Evolutionary conservation across 2,888 invertebrate species (phyloP), one percentile per base, ranked within the genome.

Genomic region (Argynnis bischoffii): DNA sequence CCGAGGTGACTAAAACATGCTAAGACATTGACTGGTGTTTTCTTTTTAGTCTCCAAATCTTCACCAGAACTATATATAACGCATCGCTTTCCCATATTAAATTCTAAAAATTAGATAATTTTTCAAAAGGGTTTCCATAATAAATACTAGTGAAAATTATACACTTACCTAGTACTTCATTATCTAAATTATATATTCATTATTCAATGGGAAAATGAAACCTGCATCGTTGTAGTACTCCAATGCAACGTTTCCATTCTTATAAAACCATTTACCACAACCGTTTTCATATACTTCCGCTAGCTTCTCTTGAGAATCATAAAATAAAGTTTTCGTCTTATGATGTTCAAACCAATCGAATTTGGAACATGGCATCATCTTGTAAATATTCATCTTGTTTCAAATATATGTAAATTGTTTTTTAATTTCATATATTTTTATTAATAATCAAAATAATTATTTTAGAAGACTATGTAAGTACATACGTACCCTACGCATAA

Each of bases 361-460:
- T 51, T 81, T 66, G 2, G 77, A 71, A 16, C 74, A 69, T 0
- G 85, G 84, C 13, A 75, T 21, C 86, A 87, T 88, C 74, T 80
- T 84, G 66, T 86, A 88, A 53, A 87, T 72, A 68, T 86, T 83
- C 75, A 86, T 79, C 89, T 88, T n/a, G 5, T 51, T 50, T 50
- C 6, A 16, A 50, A 50, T 35, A 15, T 48, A 15, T 2, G 50
- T 50, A 50, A 50, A n/a, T 50, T 50, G 3, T 50, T 48, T 48
- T 3, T 31, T 35, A 35, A 35, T 8, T 8, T 6, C 2, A 11
- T 11, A 1, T 41, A 2, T 41, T 41, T 26, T 11, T 11, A 11
- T 41, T 11, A 41, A 11, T 11, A 41, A 8, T 8, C 11, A 41
- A 41, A 41, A 41, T 8, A 41, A 41, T 35, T 41, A 41, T 41